Percentiles rank a stretch among this genome's conserved stretches.
Conservation (phyloP, 2,797 vertebrate genomes). For the Clarias fuscus region DNA sequence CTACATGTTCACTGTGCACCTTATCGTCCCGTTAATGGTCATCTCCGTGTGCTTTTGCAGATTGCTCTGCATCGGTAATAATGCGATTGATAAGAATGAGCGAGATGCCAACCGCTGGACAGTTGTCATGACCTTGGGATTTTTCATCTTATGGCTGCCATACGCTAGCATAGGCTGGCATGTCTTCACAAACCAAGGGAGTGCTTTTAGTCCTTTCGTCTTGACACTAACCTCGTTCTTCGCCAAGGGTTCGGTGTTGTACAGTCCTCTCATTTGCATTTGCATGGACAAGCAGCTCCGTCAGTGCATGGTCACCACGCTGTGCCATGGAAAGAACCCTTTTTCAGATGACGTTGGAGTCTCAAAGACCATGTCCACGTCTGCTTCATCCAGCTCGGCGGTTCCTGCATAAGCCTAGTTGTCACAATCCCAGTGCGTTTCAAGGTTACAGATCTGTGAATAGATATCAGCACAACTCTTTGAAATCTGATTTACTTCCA, state of each 20-base stretch:
- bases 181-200: conserved; percentile 91
- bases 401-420: conserved; percentile 81
- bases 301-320: conserved; percentile 91
- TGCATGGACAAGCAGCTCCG: conserved; percentile 98
- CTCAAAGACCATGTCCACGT: conserved; percentile 87
- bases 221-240: conserved; percentile 94
- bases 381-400: conserved; percentile 87
- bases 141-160: conserved; percentile 89
- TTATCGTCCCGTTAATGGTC: conserved; percentile 68
- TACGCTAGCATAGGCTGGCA: conserved; percentile 85
- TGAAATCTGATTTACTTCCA: neutral
- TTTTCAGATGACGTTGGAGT: conserved; percentile 81
- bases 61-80: conserved; percentile 89
- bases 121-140: conserved; percentile 86
- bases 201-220: conserved; percentile 86
- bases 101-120: conserved; percentile 94
- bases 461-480: no score
- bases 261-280: conserved; percentile 94
- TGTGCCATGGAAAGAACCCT: conserved; percentile 92
- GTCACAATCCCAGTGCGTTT: neutral
- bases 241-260: conserved; percentile 86
- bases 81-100: conserved; percentile 93
- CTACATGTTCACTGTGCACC: conserved; percentile 86
- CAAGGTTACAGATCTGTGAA: neutral
- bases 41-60: conserved; percentile 93